Conservation (phyloP, 2,888 invertebrate genomes). For the Drosophila incognita region DNA sequence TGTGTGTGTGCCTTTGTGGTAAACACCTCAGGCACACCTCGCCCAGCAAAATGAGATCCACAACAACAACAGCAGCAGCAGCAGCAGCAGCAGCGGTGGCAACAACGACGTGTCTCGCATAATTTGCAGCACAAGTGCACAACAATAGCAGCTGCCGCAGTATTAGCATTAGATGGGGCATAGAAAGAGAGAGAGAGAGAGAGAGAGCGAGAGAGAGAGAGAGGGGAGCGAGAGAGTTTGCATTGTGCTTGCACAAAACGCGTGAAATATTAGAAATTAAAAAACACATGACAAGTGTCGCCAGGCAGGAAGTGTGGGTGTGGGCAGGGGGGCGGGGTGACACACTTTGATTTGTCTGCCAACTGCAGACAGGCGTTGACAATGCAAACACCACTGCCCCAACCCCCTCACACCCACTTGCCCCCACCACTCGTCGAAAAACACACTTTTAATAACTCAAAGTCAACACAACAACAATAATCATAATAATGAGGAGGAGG, state of each 20-base stretch:
- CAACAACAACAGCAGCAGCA: conserved; percentile 17
- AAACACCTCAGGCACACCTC: conserved; percentile 77
- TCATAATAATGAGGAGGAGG: background rate
- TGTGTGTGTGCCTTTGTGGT: conserved; percentile 1
- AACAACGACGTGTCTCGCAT: conserved; percentile 73
- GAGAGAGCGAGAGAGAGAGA: background rate
- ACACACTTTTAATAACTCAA: conserved; percentile 61
- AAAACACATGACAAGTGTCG: conserved; percentile 74
- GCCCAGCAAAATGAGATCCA: conserved; percentile 38
- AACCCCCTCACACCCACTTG: background rate
- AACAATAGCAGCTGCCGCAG: conserved; percentile 63
- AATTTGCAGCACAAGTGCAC: conserved; percentile 77
- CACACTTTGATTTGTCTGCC: conserved; percentile 78
- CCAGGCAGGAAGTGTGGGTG: conserved; percentile 2
- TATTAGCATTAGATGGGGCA: conserved; percentile 60
- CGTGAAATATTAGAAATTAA: conserved; percentile 80
- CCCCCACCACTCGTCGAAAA: background rate
- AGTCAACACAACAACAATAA: conserved; percentile 38
- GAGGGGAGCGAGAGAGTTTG: background rate
- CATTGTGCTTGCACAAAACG: conserved; percentile 38
- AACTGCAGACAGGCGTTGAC: conserved; percentile 56
- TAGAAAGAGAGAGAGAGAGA: background rate
- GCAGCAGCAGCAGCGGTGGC: conserved; percentile 19
- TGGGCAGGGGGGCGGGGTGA: conserved; percentile 2
- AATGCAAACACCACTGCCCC: background rate